Base-by-base conservation (phyloP, 2,888 invertebrate species). In the Aquatica leii region DNA sequence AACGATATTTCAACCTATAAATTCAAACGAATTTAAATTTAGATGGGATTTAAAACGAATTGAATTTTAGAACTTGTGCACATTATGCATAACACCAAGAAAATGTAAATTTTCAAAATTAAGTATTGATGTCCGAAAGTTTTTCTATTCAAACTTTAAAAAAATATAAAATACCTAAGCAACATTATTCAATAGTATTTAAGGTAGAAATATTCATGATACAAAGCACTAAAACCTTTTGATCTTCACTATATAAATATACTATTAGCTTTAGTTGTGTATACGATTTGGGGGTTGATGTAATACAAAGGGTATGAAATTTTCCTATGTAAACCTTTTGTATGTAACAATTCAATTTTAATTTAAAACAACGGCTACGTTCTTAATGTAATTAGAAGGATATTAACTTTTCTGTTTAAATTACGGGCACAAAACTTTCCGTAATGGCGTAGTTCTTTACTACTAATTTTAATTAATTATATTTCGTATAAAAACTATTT, bases 21-120 rank as follows among this genome's bases (percentile, higher is more conserved):
- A 59, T 52, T 51, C 59, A 59, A 59, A 59, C 46, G 52, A 59
- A 59, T 52, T 59, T 59, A 59, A 59, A 59, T 59, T 51, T 52
- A 59, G 46, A 52, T 51, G 46, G 52, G 59, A 52, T 59, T 59
- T 52, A 59, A 59, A 52, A 35, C 59, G 46, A 52, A 59, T 59
- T 59, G 59, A 59, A 51, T 52, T 52, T 59, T 58, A 50, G 57
- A 35, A 35, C 48, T 59, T 41, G 40, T 49, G 37, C 58, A 52
- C 31, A 24, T 59, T 50, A 43, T 52, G 51, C 58, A 41, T 35
- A 35, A 37, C 5, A 46, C 40, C 12, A 50, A n/a, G 40, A 58
- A 50, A 50, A 58, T 50, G 18, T 40, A 20, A 37, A 35, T 49
- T 57, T 56, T 48, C 35, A 49, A 43, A 48, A 24, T 24, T 24